A percentile compares a stretch with the other conserved stretches of the same genome.
These are phyloP conservation scores for Pelodytes ibericus DNA, from an alignment of 2,797 vertebrate genomes.

Conservation along the genomic window DNA sequence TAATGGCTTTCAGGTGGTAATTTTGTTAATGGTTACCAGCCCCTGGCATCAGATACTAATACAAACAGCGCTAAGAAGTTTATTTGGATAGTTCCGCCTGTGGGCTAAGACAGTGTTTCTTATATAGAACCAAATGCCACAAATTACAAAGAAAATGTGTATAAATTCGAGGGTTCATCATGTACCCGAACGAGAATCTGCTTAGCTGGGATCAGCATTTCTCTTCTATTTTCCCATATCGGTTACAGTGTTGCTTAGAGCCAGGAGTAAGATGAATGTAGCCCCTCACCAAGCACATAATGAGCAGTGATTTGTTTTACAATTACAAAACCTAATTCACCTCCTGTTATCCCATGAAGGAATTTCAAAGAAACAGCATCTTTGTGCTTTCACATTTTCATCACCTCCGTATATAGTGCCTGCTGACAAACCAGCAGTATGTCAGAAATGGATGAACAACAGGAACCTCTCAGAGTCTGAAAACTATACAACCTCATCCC, in stretches of 20 bases:
- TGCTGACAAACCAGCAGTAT: constrained; percentile 68
- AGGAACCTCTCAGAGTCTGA: constrained; percentile 63
- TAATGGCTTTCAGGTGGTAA: constrained; percentile 48
- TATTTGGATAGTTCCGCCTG: neutral
- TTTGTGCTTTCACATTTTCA: constrained; percentile 67
- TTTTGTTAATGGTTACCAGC: constrained; percentile 27
- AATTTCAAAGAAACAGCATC: constrained; percentile 63
- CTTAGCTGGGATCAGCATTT: constrained; percentile 20
- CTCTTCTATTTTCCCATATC: constrained; percentile 40
- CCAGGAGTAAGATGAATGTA: constrained; percentile 37
- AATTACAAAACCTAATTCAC: constrained; percentile 42
- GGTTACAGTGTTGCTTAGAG: constrained; percentile 29
- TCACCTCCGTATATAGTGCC: constrained; percentile 61
- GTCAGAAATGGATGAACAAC: constrained; percentile 63
- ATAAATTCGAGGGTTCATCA: constrained; percentile 26
- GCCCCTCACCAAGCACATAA: constrained; percentile 49
- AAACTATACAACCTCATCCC: constrained; percentile 68
- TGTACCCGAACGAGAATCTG: constrained; percentile 21
- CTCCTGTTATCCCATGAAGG: constrained; percentile 53
- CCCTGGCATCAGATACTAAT: constrained; percentile 14
- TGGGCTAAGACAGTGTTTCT: neutral
- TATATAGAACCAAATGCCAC: neutral
- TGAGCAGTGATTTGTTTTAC: constrained; percentile 49
- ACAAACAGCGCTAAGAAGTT: neutral
- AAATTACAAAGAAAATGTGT: neutral